These are phyloP conservation scores for Myotis planiceps DNA, from an alignment of 2,797 vertebrate species.

Conservation along the genomic window DNA sequence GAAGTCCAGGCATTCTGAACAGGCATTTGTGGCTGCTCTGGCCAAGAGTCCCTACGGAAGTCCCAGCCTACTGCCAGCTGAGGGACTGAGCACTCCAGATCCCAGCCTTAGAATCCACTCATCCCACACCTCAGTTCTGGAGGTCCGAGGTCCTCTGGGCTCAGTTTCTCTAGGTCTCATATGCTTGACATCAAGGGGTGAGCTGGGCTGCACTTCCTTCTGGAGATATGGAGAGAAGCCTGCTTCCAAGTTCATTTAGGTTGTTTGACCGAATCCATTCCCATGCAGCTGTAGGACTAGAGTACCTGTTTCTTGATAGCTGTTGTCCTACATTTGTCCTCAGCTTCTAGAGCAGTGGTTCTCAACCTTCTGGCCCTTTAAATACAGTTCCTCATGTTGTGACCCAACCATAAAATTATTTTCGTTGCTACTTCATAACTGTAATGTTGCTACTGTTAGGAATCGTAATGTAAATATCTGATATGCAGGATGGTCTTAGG, in stretches of 20 bases:
- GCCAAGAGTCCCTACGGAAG: not conserved
- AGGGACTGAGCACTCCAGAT: not conserved
- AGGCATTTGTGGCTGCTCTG: not conserved
- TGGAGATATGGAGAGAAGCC: not conserved
- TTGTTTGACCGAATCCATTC: not conserved
- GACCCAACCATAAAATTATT: no score
- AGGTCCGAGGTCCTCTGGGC: not conserved
- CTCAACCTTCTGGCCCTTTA: no score
- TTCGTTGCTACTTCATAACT: no score
- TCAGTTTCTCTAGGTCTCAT: not conserved
- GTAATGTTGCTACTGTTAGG: no score
- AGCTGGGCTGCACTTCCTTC: not conserved
- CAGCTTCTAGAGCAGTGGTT: not conserved
- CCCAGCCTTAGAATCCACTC: not conserved
- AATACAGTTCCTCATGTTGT: no score
- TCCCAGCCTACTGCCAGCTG: not conserved
- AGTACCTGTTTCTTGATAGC: not conserved
- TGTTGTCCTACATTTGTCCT: not conserved
- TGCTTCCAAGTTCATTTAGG: not conserved
- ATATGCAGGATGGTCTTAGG: no score
- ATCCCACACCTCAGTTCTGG: not conserved
- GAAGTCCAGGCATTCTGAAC: not conserved
- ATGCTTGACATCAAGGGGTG: not conserved
- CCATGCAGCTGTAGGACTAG: fast-evolving
- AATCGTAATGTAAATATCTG: no score